phyloP scores from a whole-genome alignment of 2,797 vertebrate species.

The Falco novaeseelandiae region DNA sequence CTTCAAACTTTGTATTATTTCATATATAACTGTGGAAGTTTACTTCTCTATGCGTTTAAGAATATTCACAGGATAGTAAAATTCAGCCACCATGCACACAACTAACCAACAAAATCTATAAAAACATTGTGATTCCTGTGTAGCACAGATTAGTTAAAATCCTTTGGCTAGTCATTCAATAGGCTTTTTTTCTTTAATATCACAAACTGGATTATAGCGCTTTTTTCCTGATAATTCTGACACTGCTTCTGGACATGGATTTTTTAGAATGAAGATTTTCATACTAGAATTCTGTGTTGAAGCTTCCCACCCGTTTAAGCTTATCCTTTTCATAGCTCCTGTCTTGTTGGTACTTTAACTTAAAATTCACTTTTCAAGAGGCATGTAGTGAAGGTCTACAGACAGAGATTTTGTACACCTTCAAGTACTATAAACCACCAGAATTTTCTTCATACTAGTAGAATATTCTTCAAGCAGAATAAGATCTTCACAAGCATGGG shows the following conservation, averaged over 20 bases:
- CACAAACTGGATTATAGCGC: background rate
- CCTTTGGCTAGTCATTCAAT: background rate
- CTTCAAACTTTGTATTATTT: background rate
- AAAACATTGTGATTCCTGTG: background rate
- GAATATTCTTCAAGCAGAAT: background rate
- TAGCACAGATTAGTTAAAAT: background rate
- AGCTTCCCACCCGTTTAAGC: background rate
- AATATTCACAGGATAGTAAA: background rate
- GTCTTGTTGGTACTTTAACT: background rate
- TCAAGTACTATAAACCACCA: background rate
- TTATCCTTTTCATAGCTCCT: background rate
- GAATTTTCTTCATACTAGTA: background rate
- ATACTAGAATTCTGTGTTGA: background rate
- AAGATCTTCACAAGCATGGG: background rate
- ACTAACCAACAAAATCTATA: background rate
- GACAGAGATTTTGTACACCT: background rate
- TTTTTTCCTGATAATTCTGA: background rate
- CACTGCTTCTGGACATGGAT: background rate
- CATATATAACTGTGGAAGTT: background rate
- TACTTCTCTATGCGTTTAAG: background rate
- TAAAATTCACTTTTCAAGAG: background rate
- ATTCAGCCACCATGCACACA: background rate
- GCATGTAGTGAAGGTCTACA: background rate
- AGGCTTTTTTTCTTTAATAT: background rate
- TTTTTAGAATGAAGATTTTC: background rate